Evolutionary conservation across 1,140 invertebrate species (phyloP).

Genomic region (Octopus bimaculoides): DNA sequence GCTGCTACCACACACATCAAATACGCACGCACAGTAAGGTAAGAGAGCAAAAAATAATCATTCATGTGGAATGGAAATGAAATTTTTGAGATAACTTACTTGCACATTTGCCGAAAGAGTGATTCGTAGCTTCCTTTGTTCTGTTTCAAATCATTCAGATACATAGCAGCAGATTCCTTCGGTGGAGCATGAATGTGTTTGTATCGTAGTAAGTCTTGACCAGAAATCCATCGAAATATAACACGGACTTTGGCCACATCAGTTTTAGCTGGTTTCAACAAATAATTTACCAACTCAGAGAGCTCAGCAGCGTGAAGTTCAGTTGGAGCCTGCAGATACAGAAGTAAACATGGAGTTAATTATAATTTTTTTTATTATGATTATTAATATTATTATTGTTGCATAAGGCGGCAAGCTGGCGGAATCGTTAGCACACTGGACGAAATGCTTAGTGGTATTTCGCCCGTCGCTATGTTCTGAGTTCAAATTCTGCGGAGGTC

Average conservation of each 20-base stretch:
- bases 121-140: slow-evolving; percentile 45
- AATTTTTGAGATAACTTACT: slow-evolving; percentile 29
- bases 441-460: neutral
- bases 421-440: neutral
- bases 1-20: too few species aligned
- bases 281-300: slow-evolving; percentile 26
- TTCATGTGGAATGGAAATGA: neutral
- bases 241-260: slow-evolving; percentile 39
- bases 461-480: neutral
- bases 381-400: neutral
- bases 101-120: slow-evolving; percentile 43
- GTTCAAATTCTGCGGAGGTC: neutral
- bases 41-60: neutral
- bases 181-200: slow-evolving; percentile 22
- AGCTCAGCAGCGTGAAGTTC: neutral
- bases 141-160: slow-evolving; percentile 42
- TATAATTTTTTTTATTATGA: neutral
- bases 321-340: neutral
- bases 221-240: slow-evolving; percentile 45
- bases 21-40: too few species aligned
- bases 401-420: neutral
- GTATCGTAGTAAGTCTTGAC: slow-evolving; percentile 29
- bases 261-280: slow-evolving; percentile 28
- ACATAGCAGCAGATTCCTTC: slow-evolving; percentile 29
- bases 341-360: neutral